A percentile compares a stretch with the other conserved stretches of the same genome.
Conservation (phyloP, 2,888 invertebrate species). For the Piscicola geometra region DNA sequence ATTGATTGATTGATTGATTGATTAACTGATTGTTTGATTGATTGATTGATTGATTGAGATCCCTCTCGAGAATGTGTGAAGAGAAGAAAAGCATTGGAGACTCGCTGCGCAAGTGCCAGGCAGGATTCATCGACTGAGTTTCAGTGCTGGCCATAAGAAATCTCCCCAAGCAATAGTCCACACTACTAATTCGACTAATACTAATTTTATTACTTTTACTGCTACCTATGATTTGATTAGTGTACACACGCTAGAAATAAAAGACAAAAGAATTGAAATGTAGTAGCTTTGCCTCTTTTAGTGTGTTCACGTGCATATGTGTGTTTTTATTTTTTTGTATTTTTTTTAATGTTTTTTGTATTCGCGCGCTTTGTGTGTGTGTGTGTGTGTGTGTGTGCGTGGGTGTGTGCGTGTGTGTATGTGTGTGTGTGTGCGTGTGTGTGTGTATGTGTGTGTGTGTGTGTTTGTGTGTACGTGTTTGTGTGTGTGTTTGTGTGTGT, state of each 20-base stretch:
- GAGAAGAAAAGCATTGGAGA: too few relatives aligned
- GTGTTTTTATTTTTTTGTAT: background rate
- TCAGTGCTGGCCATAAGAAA: too few relatives aligned
- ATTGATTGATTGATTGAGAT: too few relatives aligned
- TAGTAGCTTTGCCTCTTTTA: background rate
- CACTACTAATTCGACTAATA: background rate
- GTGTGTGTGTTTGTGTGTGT: too few relatives aligned
- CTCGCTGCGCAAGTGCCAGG: too few relatives aligned
- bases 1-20: too few relatives aligned
- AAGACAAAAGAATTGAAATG: background rate
- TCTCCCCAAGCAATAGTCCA: too few relatives aligned
- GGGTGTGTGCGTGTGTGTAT: constrained; percentile 12
- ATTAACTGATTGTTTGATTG: too few relatives aligned
- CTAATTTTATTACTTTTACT: constrained; percentile 7
- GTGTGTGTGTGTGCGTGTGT: constrained; percentile 10
- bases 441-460: constrained; percentile 3
- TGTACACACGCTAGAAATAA: background rate
- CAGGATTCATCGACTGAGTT: too few relatives aligned
- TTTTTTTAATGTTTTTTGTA: background rate
- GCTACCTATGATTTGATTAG: constrained; percentile 9
- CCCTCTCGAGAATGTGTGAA: too few relatives aligned
- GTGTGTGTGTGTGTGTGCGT: constrained; percentile 16
- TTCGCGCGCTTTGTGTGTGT: too few relatives aligned
- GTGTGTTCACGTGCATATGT: background rate
- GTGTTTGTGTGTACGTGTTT: too few relatives aligned